These are phyloP conservation scores for Xestoiulus laeticollis DNA, from an alignment of 2,888 invertebrate species.

Conservation along the genomic window DNA sequence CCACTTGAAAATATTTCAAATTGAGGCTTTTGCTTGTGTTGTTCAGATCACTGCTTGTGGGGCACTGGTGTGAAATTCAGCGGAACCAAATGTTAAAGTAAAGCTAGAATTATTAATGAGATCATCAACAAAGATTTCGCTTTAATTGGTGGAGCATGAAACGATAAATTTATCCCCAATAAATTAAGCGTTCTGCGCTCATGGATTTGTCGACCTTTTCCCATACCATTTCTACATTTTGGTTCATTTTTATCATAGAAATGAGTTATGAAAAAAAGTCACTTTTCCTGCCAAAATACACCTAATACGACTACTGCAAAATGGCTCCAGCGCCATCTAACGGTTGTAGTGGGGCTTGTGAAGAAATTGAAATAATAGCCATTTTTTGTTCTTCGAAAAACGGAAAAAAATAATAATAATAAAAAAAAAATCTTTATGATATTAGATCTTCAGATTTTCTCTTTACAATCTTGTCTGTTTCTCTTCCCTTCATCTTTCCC, in stretches of 20 bases:
- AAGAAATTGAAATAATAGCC: neutral
- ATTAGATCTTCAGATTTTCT: conserved; percentile 7
- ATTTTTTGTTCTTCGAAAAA: neutral
- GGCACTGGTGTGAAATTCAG: neutral
- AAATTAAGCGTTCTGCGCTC: neutral
- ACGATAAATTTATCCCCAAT: too few species aligned
- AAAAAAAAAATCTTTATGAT: neutral
- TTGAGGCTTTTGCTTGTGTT: neutral
- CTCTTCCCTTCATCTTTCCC: neutral
- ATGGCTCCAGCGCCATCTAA: neutral
- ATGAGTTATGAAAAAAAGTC: too few species aligned
- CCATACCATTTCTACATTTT: too few species aligned
- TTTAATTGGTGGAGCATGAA: too few species aligned
- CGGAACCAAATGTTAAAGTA: neutral
- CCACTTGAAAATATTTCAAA: neutral
- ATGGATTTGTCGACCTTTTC: neutral
- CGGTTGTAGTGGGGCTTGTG: neutral
- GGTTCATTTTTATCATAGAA: too few species aligned
- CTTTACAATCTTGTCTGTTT: neutral
- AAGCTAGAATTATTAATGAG: neutral
- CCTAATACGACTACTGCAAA: neutral
- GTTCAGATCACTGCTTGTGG: neutral
- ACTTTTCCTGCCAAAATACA: neutral
- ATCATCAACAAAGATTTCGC: neutral
- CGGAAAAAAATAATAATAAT: neutral